A percentile compares a stretch with the other conserved stretches of the same genome.
Conservation (phyloP, 2,113 vertebrate genomes). For the Loxodonta africana region DNA sequence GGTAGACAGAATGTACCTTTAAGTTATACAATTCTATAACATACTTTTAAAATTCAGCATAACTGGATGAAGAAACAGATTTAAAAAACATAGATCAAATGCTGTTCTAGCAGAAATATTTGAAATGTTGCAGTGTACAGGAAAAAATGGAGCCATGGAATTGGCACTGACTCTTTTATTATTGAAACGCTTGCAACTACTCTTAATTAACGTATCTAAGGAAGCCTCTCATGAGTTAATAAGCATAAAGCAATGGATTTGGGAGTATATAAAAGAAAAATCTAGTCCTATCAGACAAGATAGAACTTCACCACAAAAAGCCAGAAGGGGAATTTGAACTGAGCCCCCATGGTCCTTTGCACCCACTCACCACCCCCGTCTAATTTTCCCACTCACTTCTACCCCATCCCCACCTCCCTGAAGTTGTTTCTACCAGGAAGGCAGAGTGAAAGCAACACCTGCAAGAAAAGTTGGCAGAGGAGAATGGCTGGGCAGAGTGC, state of each 20-base stretch:
- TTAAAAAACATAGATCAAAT: background rate
- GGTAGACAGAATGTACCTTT: background rate
- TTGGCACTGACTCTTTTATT: background rate
- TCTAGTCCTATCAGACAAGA: background rate
- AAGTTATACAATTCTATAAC: background rate
- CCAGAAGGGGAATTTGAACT: background rate
- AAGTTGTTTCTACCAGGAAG: background rate
- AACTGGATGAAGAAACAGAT: background rate
- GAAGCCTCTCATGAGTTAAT: background rate
- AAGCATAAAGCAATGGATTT: background rate
- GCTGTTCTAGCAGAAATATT: background rate
- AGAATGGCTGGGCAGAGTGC: background rate
- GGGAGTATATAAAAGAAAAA: background rate
- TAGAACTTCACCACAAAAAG: background rate
- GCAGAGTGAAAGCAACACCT: fast-evolving
- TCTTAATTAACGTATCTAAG: background rate
- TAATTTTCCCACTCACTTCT: background rate
- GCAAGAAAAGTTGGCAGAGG: background rate
- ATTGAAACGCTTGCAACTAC: background rate
- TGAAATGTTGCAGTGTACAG: background rate
- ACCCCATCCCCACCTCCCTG: background rate
- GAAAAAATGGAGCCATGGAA: background rate
- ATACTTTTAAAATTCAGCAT: background rate
- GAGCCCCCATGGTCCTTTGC: background rate
- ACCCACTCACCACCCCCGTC: background rate